Conservation (phyloP, 1,140 invertebrate species). For the Galendromus occidentalis region DNA sequence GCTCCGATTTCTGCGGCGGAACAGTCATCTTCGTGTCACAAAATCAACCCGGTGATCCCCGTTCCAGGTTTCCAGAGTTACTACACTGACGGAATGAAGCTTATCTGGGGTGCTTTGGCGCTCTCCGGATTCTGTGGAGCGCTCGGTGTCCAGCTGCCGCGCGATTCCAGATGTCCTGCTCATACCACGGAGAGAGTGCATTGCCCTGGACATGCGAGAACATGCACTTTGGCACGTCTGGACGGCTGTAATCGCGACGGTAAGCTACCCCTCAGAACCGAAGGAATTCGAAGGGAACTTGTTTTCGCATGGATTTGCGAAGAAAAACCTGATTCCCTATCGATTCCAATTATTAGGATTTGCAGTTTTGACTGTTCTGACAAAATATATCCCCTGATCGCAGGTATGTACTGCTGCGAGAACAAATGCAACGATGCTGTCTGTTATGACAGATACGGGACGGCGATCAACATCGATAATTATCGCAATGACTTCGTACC, state of each 20-base stretch:
- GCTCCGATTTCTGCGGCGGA: too few relatives aligned
- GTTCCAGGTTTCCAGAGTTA: too few relatives aligned
- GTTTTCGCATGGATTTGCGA: too few relatives aligned
- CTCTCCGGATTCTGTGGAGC: too few relatives aligned
- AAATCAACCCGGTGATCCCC: too few relatives aligned
- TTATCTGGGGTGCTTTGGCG: too few relatives aligned
- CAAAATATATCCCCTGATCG: too few relatives aligned
- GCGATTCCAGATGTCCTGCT: neutral
- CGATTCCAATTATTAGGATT: too few relatives aligned
- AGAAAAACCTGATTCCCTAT: too few relatives aligned
- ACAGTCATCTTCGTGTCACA: too few relatives aligned
- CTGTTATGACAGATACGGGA: neutral
- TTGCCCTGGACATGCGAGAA: neutral
- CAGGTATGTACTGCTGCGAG: conserved; percentile 7
- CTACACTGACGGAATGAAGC: too few relatives aligned
- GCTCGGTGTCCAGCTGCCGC: neutral
- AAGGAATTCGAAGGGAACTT: neutral
- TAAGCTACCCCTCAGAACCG: neutral
- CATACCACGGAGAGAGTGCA: neutral
- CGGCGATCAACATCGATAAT: neutral
- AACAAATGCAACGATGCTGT: neutral
- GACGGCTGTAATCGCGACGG: neutral
- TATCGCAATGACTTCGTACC: neutral
- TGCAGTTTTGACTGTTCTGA: too few relatives aligned
- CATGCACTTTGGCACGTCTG: neutral